A percentile compares a stretch with the other conserved stretches of the same genome.
Conservation (phyloP, 2,888 invertebrate species). For the Girardia tigrina region DNA sequence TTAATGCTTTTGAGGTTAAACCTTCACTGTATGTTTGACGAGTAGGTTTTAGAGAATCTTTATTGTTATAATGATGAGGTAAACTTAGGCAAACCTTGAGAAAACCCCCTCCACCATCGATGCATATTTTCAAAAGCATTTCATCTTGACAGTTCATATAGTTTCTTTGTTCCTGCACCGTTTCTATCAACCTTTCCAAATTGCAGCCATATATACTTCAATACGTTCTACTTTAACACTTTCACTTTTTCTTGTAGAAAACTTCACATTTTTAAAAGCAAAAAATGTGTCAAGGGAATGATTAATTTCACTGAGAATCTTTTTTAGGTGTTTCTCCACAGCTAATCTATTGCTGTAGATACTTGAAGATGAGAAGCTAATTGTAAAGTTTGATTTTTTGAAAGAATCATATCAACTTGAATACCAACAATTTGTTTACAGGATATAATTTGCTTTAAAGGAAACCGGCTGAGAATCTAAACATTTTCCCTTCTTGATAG, state of each 20-base stretch:
- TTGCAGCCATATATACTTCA: no score
- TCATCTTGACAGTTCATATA: background rate
- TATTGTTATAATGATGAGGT: no score
- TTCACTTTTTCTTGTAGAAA: no score
- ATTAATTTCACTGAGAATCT: background rate
- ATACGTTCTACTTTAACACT: no score
- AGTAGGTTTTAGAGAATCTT: no score
- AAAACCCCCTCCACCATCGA: background rate
- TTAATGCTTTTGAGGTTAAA: background rate
- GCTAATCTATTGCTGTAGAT: background rate
- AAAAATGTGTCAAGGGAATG: background rate
- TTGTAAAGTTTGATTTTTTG: background rate
- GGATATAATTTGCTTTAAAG: background rate
- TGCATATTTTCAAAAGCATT: background rate
- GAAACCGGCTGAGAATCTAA: no score
- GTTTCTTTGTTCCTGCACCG: background rate
- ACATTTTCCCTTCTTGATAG: no score
- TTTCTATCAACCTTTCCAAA: no score
- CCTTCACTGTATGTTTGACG: background rate
- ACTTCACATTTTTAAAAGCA: background rate
- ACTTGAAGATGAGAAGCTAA: background rate
- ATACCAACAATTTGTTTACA: background rate
- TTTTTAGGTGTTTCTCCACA: background rate
- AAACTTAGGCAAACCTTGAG: background rate
- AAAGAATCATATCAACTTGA: background rate